phyloP scores from a whole-genome alignment of 2,888 invertebrate genomes.

The Toxonevra muliebris region DNA sequence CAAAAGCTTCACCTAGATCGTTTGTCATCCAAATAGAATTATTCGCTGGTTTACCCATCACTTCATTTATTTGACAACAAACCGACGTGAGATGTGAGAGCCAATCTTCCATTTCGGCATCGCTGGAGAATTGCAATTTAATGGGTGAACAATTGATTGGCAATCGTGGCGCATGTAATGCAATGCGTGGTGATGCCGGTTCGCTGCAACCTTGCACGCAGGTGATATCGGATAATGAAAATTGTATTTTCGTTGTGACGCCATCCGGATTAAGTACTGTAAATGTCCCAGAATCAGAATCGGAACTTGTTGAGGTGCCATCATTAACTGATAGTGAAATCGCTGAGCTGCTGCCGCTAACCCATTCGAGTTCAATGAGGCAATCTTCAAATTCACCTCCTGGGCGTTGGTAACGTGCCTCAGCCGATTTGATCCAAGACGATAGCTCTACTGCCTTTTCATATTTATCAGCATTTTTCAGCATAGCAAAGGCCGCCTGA shows the following conservation, averaged over 20 bases:
- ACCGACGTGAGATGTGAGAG: conserved; percentile 81
- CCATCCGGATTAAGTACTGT: conserved; percentile 82
- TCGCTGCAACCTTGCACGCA: conserved; percentile 82
- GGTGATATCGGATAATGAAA: conserved; percentile 80
- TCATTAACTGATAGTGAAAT: conserved; percentile 23
- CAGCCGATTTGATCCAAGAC: conserved; percentile 86
- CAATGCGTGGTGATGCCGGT: conserved; percentile 79
- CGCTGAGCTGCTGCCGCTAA: conserved; percentile 63
- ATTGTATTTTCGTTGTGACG: conserved; percentile 76
- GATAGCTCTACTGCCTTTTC: conserved; percentile 84
- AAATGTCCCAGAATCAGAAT: conserved; percentile 77
- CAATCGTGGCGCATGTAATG: conserved; percentile 75
- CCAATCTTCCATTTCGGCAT: conserved; percentile 91
- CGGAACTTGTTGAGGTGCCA: conserved; percentile 63
- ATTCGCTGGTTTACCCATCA: conserved; percentile 75
- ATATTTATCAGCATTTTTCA: conserved; percentile 69
- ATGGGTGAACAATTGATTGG: conserved; percentile 68
- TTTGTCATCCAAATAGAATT: conserved; percentile 83
- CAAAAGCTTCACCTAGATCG: conserved; percentile 81
- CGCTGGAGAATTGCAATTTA: conserved; percentile 81
- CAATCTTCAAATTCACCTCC: conserved; percentile 76
- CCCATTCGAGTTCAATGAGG: conserved; percentile 84
- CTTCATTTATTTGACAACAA: conserved; percentile 77
- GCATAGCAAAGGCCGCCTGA: conserved; percentile 64
- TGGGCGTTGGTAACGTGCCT: conserved; percentile 74